Evolutionary conservation across 1,140 invertebrate species (phyloP).

Genomic region (Phortica variegata): DNA sequence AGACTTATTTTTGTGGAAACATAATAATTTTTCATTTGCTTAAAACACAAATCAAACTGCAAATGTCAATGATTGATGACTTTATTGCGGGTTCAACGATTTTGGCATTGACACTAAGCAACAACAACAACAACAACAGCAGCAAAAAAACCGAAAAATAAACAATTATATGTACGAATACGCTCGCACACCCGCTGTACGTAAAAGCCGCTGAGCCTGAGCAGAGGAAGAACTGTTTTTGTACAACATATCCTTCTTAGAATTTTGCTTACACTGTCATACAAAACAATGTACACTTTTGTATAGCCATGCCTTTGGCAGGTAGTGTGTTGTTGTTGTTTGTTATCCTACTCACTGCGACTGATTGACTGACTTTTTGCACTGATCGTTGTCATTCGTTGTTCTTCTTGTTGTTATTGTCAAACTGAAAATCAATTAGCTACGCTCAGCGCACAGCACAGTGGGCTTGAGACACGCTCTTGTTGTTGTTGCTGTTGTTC

Average conservation of each 20-base stretch:
- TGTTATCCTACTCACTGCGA: conserved; percentile 21
- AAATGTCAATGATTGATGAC: conserved; percentile 57
- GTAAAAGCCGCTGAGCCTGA: no score
- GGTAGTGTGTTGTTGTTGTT: background rate
- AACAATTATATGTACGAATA: no score
- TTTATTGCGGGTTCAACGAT: conserved; percentile 55
- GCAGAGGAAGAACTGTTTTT: no score
- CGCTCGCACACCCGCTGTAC: no score
- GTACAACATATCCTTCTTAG: no score
- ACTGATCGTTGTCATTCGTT: background rate
- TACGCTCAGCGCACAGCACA: conserved; percentile 20
- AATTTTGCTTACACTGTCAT: no score
- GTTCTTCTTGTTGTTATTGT: conserved; percentile 20
- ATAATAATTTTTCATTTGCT: conserved; percentile 35
- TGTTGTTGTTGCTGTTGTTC: no score
- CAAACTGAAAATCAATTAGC: conserved; percentile 49
- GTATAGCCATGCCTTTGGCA: no score
- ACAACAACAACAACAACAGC: conserved; percentile 18
- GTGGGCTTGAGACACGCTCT: conserved; percentile 11
- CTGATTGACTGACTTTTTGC: background rate
- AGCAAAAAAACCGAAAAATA: conserved; percentile 21
- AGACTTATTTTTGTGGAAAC: no score
- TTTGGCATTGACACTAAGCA: conserved; percentile 32
- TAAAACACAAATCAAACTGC: conserved; percentile 33
- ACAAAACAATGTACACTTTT: no score